Evolutionary conservation across 2,888 invertebrate genomes (phyloP), one percentile per base, ranked within the genome.

Genomic region (Cosmopolites sordidus): DNA sequence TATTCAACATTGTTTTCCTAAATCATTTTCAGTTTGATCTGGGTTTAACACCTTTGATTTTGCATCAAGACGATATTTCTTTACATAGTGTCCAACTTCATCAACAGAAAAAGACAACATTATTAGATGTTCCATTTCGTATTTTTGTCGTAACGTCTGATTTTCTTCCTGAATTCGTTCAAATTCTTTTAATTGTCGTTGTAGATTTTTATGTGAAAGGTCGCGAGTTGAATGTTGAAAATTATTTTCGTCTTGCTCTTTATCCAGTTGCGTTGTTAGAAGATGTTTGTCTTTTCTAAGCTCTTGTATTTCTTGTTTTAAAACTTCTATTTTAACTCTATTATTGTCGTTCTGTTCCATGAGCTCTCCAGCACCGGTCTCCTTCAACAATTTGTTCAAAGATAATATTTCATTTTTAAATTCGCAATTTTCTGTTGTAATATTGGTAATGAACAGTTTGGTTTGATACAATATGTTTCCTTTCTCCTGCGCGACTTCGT

Each of bases 351-450:
- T 60, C 58, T 71, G 68, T 43, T 62, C 67, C 11, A 67, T 58
- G 5, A 71, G 60, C 33, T 71, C 70, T 11, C 68, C 69, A n/a
- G 66, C 61, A 8, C 70, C 70, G 14, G 64, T 62, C 41, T 68
- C 66, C 11, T 59, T 56, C 8, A 71, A 43, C 6, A 69, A 57
- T 39, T 66, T 64, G 41, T 66, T 65, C 43, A 72, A 53, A 15
- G 65, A 63, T n/a, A 65, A 64, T 1, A 71, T 47, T 60, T 72
- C 69, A 47, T 60, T 62, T 30, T 60, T 60, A 1, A 72, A 58
- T 1, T 60, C 49, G 14, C 61, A 58, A 42, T 69, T 69, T 59
- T 71, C 68, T 3, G 60, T 49, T 29, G 60, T 62, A 33, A 64
- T 60, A 29, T 63, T 64, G 3, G 44, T 48, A 4, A 67, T 56